Percentiles rank a stretch among this genome's conserved stretches.
Evolutionary conservation across 2,888 invertebrate genomes (phyloP).

Genomic region (Eugnorisma glareosa): DNA sequence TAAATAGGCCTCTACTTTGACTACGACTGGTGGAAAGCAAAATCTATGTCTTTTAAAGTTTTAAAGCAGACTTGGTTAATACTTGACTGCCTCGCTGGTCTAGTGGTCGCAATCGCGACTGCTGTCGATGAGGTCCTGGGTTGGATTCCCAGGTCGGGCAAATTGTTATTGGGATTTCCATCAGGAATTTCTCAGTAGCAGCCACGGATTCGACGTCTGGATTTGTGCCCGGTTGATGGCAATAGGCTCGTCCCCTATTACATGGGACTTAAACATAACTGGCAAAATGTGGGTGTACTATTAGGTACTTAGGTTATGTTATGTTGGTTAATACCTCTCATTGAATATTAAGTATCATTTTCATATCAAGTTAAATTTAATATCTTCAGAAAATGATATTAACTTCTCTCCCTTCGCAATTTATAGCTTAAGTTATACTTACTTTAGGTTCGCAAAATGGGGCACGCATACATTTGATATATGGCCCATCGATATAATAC

Average conservation of each 20-base stretch:
- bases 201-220: not conserved
- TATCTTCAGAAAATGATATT: slow-evolving; percentile 36
- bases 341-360: slow-evolving; percentile 11
- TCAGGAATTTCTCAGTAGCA: not conserved
- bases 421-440: slow-evolving; percentile 55
- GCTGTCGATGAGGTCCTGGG: not conserved
- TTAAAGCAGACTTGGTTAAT: not conserved
- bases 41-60: not conserved
- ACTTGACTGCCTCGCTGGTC: not conserved
- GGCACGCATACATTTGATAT: slow-evolving; percentile 55
- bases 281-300: not conserved
- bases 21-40: not conserved
- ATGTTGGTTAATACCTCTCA: not conserved
- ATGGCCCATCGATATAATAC: slow-evolving; percentile 40
- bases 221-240: not conserved
- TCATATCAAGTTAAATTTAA: slow-evolving; percentile 25
- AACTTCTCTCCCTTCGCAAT: slow-evolving; percentile 39
- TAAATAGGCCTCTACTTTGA: not conserved
- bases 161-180: not conserved
- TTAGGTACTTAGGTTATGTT: not conserved
- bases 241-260: not conserved
- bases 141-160: not conserved
- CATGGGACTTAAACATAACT: not conserved
- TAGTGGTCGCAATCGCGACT: not conserved
- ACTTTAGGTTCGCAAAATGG: slow-evolving; percentile 45